These are phyloP conservation scores for Melanerpes aurifrons DNA, from an alignment of 2,113 vertebrate genomes.

Conservation along the genomic window DNA sequence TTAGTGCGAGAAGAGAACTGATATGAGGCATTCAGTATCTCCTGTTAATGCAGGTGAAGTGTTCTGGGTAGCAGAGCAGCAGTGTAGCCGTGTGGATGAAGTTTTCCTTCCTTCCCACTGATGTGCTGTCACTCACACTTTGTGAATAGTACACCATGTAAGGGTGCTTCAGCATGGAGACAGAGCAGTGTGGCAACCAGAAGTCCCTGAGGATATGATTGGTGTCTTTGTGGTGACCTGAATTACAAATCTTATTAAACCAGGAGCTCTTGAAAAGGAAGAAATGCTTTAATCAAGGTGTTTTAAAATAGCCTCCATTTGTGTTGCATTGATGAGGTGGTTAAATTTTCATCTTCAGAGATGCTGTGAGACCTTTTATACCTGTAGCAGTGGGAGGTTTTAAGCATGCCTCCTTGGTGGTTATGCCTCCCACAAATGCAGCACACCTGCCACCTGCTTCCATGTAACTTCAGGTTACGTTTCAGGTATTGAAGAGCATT, in stretches of 20 bases:
- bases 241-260: not conserved
- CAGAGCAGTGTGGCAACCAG: not conserved
- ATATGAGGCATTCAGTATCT: not conserved
- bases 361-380: not conserved
- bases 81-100: not conserved
- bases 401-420: not conserved
- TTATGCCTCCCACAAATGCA: not conserved
- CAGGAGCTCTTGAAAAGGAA: not conserved
- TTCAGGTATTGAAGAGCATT: not conserved
- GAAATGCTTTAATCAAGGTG: not conserved
- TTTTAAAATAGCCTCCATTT: not conserved
- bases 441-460: not conserved
- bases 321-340: not conserved
- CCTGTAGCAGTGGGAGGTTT: not conserved
- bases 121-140: not conserved
- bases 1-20: not conserved
- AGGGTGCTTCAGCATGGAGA: not conserved
- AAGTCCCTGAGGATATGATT: not conserved
- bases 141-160: not conserved
- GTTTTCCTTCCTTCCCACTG: not conserved
- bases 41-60: not conserved
- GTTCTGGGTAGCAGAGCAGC: not conserved
- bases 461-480: not conserved
- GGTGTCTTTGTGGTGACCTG: not conserved
- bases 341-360: not conserved